Percentiles rank a stretch among this genome's conserved stretches.
These are phyloP conservation scores for Gobio occitaniae DNA, from an alignment of 2,797 vertebrate species.

Conservation along the genomic window DNA sequence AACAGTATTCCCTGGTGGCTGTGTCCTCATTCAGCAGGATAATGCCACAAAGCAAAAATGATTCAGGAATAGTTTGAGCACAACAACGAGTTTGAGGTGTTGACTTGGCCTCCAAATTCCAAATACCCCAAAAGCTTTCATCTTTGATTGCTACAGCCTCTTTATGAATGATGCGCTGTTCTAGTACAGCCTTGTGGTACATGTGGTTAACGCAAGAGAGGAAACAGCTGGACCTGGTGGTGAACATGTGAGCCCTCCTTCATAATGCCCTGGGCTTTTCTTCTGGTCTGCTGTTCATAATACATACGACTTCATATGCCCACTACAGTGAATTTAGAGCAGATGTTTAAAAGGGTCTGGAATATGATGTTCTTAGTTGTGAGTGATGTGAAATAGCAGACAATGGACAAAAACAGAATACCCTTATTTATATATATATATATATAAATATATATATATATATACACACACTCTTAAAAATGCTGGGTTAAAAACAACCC, in stretches of 20 bases:
- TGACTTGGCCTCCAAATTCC: too few species aligned
- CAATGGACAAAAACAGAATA: background rate
- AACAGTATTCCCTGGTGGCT: too few species aligned
- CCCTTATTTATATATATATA: background rate
- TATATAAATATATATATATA: too few species aligned
- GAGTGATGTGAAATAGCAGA: background rate
- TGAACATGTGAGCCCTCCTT: slow-evolving; percentile 4
- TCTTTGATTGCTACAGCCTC: background rate
- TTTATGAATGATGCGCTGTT: background rate
- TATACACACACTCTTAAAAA: too few species aligned
- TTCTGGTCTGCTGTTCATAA: background rate
- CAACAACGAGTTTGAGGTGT: too few species aligned
- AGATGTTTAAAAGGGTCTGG: background rate
- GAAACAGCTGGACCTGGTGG: slow-evolving; percentile 7
- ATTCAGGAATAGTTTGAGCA: too few species aligned
- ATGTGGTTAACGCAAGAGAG: background rate
- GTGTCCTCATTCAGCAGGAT: too few species aligned
- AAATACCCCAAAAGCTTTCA: background rate
- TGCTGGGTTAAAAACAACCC: too few species aligned
- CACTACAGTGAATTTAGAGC: background rate
- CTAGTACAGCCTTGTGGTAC: background rate
- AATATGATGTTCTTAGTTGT: background rate
- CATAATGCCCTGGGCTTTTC: background rate
- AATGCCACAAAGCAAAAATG: too few species aligned
- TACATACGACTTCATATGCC: background rate